These are phyloP conservation scores for Mus minutoides DNA, from an alignment of 2,797 vertebrate species.

Conservation along the genomic window DNA sequence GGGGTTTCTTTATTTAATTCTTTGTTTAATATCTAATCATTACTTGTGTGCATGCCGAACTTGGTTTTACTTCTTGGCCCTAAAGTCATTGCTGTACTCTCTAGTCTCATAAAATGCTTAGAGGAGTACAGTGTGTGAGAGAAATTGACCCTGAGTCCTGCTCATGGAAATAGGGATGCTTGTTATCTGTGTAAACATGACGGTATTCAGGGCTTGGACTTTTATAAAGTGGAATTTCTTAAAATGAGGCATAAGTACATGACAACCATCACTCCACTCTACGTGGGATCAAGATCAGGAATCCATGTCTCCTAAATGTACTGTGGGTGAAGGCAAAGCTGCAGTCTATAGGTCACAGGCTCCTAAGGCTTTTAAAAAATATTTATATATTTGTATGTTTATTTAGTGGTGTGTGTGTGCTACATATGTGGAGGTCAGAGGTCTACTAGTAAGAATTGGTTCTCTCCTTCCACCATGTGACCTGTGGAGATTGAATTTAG, in stretches of 20 bases:
- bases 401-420: neutral
- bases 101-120: slow-evolving; percentile 31
- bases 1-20: slow-evolving; percentile 25
- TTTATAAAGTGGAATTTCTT: neutral
- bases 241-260: neutral
- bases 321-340: neutral
- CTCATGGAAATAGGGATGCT: slow-evolving; percentile 3
- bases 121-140: neutral
- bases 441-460: neutral
- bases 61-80: slow-evolving; percentile 56
- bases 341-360: neutral
- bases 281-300: neutral
- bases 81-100: slow-evolving; percentile 27
- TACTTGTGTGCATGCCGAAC: neutral
- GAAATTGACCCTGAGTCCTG: neutral
- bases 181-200: neutral
- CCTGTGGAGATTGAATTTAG: neutral
- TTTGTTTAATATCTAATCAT: slow-evolving; percentile 38
- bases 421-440: neutral
- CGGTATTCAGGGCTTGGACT: slow-evolving; percentile 19
- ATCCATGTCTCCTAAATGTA: neutral
- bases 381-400: neutral
- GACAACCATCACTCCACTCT: neutral
- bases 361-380: neutral
- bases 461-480: neutral